Base-by-base conservation (phyloP, 1,140 invertebrate genomes). In the Conus betulinus region DNA sequence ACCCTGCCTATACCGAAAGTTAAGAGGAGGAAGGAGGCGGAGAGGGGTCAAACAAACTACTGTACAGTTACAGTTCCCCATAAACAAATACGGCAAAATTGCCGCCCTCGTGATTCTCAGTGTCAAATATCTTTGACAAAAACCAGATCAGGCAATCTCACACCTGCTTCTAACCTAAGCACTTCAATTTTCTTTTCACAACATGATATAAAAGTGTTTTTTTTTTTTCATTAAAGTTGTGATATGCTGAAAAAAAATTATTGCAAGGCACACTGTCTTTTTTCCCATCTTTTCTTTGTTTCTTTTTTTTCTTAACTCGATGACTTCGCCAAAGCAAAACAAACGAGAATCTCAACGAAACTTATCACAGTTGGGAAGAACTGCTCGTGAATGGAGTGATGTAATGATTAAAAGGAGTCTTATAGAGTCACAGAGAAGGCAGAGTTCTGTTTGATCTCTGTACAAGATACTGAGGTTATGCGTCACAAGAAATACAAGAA, bases 311-410 rank as follows among this genome's bases (percentile, higher is more conserved):
- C 20, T 23, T 7, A 23, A 71, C 67, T 71, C 67, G 67, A 71
- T 71, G 51, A 53, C 79, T 39, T 81, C 51, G 10, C 27, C 79
- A 17, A 53, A 55, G 17, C 39, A 53, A 81, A 84, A n/a, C 53
- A 63, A 25, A 84, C 82, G 25, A 63, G 52, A 84, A 84, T 84
- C 82, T 84, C 82, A 84, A 84, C 57, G 57, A 63, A 84, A 63
- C 82, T 4, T 84, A 84, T 84, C 82, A 84, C 82, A 84, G 82
- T 84, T 84, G 27, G 55, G 25, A 84, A 39, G 82, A 84, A 84
- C 82, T 84, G 82, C 57, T 84, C 82, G 82, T 84, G 39, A 81
- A 81, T 52, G 79, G 20, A 81, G 79, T 81, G 79, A 81, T 51
- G 51, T 23, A 25, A 20, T 23, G 17, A 60, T 0, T 2, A 11